Conservation (phyloP, 2,888 invertebrate species). For the Microctonus hyperodae region DNA sequence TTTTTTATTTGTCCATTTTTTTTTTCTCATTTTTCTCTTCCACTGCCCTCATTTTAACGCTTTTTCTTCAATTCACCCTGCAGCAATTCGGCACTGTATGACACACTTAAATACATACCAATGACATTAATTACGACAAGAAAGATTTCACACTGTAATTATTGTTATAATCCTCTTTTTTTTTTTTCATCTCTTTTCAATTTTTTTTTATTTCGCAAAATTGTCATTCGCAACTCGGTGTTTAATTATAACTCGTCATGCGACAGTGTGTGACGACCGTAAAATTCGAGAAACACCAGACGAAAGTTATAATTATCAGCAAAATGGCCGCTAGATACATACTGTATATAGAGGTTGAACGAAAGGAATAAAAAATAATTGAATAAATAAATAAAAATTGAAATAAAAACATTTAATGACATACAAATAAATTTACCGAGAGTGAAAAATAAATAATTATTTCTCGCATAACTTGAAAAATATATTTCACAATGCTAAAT, state of each 20-base stretch:
- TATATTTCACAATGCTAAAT: not conserved
- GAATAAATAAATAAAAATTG: constrained; percentile 9
- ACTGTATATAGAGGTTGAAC: not conserved
- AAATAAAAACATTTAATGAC: too few relatives aligned
- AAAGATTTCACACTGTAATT: not conserved
- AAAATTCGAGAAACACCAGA: constrained; percentile 33
- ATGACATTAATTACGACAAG: constrained; percentile 18
- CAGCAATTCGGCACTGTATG: constrained; percentile 21
- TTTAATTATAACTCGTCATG: constrained; percentile 36
- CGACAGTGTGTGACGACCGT: constrained; percentile 20
- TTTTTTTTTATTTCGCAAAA: constrained; percentile 1
- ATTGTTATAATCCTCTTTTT: not conserved
- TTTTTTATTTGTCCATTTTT: constrained; percentile 3
- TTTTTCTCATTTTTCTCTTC: constrained; percentile 18
- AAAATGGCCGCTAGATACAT: constrained; percentile 18
- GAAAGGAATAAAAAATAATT: not conserved
- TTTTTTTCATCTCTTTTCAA: not conserved
- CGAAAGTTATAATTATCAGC: constrained; percentile 38
- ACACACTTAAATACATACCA: constrained; percentile 1
- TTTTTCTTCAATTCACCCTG: constrained; percentile 10
- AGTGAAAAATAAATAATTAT: constrained; percentile 2
- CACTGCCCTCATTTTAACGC: constrained; percentile 5
- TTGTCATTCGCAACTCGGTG: constrained; percentile 11
- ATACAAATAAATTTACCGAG: not conserved
- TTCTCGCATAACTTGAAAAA: not conserved